Percentiles rank a stretch among this genome's conserved stretches.
Conservation (phyloP, 2,888 invertebrate genomes). For the Ashinkailepas kermadecensis region DNA sequence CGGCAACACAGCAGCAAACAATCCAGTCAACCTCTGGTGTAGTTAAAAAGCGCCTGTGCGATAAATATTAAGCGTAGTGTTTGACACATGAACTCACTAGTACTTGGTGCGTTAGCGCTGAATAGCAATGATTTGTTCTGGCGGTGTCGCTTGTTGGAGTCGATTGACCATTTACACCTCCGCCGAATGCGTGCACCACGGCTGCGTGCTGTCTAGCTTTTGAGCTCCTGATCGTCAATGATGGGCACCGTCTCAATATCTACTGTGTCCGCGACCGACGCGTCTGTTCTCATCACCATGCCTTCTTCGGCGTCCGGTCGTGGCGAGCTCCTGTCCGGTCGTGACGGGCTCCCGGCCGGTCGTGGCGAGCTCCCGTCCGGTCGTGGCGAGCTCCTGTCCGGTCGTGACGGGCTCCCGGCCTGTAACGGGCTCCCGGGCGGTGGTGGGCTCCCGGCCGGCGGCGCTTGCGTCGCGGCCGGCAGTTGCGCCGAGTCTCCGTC, state of each 20-base stretch:
- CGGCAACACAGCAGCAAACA: not conserved
- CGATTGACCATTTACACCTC: too few relatives aligned
- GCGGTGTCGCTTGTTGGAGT: too few relatives aligned
- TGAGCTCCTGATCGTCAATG: conserved; percentile 1
- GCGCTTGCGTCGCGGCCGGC: not conserved
- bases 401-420: too few relatives aligned
- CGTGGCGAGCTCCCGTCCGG: too few relatives aligned
- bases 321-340: not conserved
- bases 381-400: not conserved
- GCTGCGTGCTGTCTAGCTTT: not conserved
- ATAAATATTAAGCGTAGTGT: conserved; percentile 6
- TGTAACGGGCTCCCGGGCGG: too few relatives aligned
- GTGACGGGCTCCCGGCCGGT: not conserved
- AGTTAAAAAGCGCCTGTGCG: conserved; percentile 3
- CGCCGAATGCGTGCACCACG: too few relatives aligned
- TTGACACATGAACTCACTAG: conserved; percentile 7
- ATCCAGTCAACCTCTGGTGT: conserved; percentile 1
- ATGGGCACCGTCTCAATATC: conserved; percentile 2
- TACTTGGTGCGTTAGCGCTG: not conserved
- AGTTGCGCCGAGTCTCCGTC: too few relatives aligned
- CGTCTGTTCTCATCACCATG: not conserved
- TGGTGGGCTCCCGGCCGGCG: not conserved
- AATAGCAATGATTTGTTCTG: not conserved
- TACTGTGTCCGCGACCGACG: not conserved
- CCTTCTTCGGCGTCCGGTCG: not conserved